Percentiles rank a stretch among this genome's conserved stretches.
Evolutionary conservation across 1,140 invertebrate genomes (phyloP).

Genomic region (Meloidogyne floridensis): DNA sequence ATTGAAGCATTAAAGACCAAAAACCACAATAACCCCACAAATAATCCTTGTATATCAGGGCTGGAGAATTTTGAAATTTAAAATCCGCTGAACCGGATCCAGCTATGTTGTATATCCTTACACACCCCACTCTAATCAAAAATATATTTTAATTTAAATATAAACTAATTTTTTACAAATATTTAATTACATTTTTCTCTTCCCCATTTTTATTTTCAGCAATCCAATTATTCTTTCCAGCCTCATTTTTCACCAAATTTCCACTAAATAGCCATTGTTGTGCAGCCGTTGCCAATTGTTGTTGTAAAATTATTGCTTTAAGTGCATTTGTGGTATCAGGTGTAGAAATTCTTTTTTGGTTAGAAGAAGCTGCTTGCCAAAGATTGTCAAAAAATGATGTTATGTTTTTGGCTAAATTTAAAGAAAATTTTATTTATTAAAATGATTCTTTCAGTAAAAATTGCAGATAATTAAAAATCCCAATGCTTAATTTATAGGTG

Average conservation of each 20-base stretch:
- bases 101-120: too few species aligned
- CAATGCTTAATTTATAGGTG: too few species aligned
- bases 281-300: conserved; percentile 16
- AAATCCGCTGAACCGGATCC: too few species aligned
- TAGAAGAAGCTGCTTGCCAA: not conserved
- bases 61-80: too few species aligned
- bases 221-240: not conserved
- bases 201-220: not conserved
- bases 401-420: not conserved
- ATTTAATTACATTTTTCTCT: not conserved
- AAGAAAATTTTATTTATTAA: not conserved
- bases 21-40: too few species aligned
- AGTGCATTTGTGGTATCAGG: conserved; percentile 10
- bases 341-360: not conserved
- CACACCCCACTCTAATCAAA: too few species aligned
- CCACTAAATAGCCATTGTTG: not conserved
- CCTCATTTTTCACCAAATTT: not conserved
- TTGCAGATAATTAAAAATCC: too few species aligned
- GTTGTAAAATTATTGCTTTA: conserved; percentile 12
- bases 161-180: too few species aligned
- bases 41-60: too few species aligned
- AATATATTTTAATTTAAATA: too few species aligned
- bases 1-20: too few species aligned
- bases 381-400: conserved; percentile 19
- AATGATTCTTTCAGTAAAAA: not conserved